phyloP scores from a whole-genome alignment of 2,888 invertebrate species.

The Dasypolia templi region DNA sequence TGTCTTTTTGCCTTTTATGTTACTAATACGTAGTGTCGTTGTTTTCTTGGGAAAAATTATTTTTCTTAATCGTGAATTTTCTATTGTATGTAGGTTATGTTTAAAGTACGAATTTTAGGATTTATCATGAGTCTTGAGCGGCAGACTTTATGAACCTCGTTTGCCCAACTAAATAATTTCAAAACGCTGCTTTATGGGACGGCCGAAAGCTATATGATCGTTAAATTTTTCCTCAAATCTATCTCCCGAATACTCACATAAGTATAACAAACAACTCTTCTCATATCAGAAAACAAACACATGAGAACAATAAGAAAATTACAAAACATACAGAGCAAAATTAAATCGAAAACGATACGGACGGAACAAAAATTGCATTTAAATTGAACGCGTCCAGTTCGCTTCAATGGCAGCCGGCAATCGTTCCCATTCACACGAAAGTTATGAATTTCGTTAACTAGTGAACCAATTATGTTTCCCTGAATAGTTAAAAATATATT shows the following conservation, averaged over 20 bases:
- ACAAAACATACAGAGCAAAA: background rate
- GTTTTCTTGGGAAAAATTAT: background rate
- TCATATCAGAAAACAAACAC: background rate
- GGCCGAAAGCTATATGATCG: background rate
- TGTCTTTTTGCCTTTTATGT: background rate
- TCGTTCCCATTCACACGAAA: constrained; percentile 16
- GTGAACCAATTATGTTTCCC: constrained; percentile 26
- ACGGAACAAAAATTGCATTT: constrained; percentile 44
- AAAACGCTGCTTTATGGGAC: no score
- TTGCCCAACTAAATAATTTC: background rate
- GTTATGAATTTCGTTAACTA: constrained; percentile 39
- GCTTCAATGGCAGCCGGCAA: constrained; percentile 12
- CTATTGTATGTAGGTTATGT: background rate
- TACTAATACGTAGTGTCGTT: background rate
- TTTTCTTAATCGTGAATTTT: background rate
- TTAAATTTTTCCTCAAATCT: background rate
- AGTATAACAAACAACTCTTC: background rate
- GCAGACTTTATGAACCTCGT: no score
- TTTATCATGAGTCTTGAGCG: background rate
- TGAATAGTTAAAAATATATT: background rate
- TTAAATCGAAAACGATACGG: constrained; percentile 29
- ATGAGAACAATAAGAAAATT: background rate
- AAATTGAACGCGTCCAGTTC: constrained; percentile 52
- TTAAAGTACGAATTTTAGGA: background rate
- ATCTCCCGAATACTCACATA: no score